Base-by-base conservation (phyloP, 2,113 vertebrate species). In the Neotragus pygmaeus region DNA sequence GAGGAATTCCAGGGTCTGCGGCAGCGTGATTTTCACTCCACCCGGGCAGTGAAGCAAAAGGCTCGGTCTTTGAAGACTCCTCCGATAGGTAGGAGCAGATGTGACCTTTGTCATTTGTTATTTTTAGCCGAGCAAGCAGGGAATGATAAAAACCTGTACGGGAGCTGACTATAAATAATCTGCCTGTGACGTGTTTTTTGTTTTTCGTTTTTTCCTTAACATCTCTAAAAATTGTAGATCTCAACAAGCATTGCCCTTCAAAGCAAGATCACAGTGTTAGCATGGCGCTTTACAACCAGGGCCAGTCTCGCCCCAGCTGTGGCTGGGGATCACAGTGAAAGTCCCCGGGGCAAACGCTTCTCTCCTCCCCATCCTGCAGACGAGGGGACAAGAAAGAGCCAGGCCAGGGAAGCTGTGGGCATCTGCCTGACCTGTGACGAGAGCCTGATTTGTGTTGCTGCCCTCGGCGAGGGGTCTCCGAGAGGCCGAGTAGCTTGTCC, bases 41-140 rank as follows among this genome's bases (percentile, higher is more conserved):
- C 36, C 1, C 0, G 62, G 83, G 81, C 43, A 11, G 66, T 45
- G 83, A 49, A 36, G 57, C 49, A 45, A 95, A 84, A 51, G 55
- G 28, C 89, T 90, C 30, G 5, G 43, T 49, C 81, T 95, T 51
- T 66, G 62, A 14, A 66, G 80, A 78, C 64, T 64, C 78, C 66
- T 92, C 73, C 3, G 28, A 86, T 78, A 93, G 77, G 78, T 47
- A 39, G 81, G 43, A 84, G 55, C 75, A 43, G 92, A 47, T 25
- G 2, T 94, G 96, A 97, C 95, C 93, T 98, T 98, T 98, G 96
- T 95, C 89, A n/a, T 77, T n/a, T 88, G 96, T 90, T 98, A 97
- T 97, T 97, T 97, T 97, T 97, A 98, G 97, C 96, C 5, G 21
- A 73, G 87, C 96, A 78, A 84, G 77, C 49, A 9, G 93, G 64